Conservation (phyloP, 2,797 vertebrate species). For the Adrianichthys oophorus region DNA sequence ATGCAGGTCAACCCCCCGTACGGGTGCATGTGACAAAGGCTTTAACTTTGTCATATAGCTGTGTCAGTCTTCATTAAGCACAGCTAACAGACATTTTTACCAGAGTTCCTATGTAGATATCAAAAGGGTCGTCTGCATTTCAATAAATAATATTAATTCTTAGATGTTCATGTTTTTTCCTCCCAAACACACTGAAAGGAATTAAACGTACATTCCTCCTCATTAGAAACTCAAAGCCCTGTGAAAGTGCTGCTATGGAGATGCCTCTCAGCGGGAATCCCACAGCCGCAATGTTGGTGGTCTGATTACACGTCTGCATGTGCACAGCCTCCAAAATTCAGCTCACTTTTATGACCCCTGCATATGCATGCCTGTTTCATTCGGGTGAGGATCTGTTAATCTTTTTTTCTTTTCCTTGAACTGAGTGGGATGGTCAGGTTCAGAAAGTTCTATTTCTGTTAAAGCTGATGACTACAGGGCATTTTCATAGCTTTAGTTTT, state of each 20-base stretch:
- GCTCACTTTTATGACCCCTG: slow-evolving; percentile 2
- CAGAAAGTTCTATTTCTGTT: slow-evolving; percentile 10
- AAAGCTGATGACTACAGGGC: slow-evolving; percentile 12
- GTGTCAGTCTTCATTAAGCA: too few species aligned
- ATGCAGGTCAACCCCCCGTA: too few species aligned
- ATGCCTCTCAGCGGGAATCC: slow-evolving; percentile 16
- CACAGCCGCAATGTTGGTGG: slow-evolving; percentile 8
- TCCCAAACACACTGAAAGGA: slow-evolving; percentile 15
- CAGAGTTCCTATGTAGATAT: neutral
- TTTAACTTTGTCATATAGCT: too few species aligned
- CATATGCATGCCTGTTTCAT: neutral
- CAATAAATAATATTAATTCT: slow-evolving; percentile 6
- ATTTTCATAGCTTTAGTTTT: slow-evolving; percentile 5
- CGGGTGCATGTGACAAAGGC: too few species aligned
- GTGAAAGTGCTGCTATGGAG: slow-evolving; percentile 30
- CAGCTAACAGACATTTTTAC: too few species aligned
- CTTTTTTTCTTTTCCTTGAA: slow-evolving; percentile 1
- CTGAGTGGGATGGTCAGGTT: slow-evolving; percentile 3
- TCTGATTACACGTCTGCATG: slow-evolving; percentile 17
- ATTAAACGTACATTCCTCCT: slow-evolving; percentile 31
- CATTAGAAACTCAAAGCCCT: slow-evolving; percentile 25
- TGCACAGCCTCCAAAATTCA: slow-evolving; percentile 10
- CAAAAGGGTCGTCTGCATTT: neutral
- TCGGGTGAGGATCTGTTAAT: slow-evolving; percentile 4
- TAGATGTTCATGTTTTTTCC: slow-evolving; percentile 6